Conservation (phyloP, 2,888 invertebrate genomes). For the Rhorus exstirpatorius region DNA sequence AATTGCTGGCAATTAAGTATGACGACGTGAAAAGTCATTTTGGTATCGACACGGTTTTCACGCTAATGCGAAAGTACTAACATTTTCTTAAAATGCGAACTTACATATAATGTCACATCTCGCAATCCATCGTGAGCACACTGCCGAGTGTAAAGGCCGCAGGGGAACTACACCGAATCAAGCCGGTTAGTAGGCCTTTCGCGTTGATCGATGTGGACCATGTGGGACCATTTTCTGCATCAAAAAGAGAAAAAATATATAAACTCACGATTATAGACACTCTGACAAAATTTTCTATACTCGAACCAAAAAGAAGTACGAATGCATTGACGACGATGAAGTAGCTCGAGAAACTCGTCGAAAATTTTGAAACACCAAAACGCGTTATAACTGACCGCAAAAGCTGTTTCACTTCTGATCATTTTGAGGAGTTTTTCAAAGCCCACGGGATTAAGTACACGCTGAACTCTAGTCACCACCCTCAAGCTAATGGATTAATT, state of each 20-base stretch:
- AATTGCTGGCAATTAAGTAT: conserved; percentile 59
- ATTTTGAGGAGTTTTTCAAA: conserved; percentile 59
- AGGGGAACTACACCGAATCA: conserved; percentile 45
- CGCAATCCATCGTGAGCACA: conserved; percentile 15
- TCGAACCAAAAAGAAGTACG: conserved; percentile 67
- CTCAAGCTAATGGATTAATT: conserved; percentile 65
- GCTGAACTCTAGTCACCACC: conserved; percentile 65
- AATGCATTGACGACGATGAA: conserved; percentile 40
- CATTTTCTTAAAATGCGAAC: conserved; percentile 42
- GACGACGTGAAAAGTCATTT: conserved; percentile 63
- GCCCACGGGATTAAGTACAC: conserved; percentile 63
- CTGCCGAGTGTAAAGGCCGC: conserved; percentile 62
- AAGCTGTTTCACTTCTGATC: conserved; percentile 65
- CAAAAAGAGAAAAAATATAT: conserved; percentile 59
- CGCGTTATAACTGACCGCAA: conserved; percentile 68
- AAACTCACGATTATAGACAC: conserved; percentile 69
- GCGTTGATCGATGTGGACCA: conserved; percentile 68
- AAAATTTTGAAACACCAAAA: conserved; percentile 61
- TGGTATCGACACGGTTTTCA: conserved; percentile 38
- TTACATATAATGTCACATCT: background rate
- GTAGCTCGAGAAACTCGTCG: conserved; percentile 54
- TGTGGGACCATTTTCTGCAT: conserved; percentile 66
- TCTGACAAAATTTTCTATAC: conserved; percentile 66
- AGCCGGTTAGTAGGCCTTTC: conserved; percentile 69
- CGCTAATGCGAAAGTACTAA: conserved; percentile 42